A percentile compares a stretch with the other conserved stretches of the same genome.
phyloP scores from a whole-genome alignment of 2,797 vertebrate genomes.

The Adelosebastes latens region DNA sequence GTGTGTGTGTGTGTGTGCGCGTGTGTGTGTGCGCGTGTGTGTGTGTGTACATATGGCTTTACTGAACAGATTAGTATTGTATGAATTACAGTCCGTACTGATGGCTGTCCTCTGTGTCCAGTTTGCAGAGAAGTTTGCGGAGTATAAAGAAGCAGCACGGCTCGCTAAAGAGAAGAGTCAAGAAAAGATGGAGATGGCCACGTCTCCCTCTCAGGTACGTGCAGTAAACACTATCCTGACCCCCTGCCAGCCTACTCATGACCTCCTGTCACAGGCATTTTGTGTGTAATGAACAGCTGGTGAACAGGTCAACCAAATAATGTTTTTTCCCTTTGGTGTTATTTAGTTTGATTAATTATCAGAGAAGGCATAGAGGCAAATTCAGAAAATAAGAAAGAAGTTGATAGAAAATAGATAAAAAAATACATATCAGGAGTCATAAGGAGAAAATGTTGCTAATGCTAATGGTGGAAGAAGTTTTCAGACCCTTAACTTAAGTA shows the following conservation, averaged over 20 bases:
- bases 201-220: constrained; percentile 95
- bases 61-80: constrained; percentile 34
- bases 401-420: neutral
- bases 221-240: neutral
- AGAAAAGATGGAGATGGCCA: constrained; percentile 97
- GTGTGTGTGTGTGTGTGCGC: constrained; percentile 4
- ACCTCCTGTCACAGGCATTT: neutral
- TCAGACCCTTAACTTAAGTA: neutral
- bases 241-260: neutral
- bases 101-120: constrained; percentile 73
- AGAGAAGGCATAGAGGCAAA: neutral
- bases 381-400: neutral
- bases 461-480: neutral
- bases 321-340: neutral
- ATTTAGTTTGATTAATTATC: neutral
- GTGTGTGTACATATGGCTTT: constrained; percentile 22
- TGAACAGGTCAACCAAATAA: neutral
- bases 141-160: constrained; percentile 98
- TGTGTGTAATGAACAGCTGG: neutral
- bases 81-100: constrained; percentile 28
- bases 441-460: neutral
- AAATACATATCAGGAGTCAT: neutral
- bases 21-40: constrained; percentile 2
- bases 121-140: constrained; percentile 99
- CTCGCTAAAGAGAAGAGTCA: constrained; percentile 98